Conservation (phyloP, 2,113 vertebrate genomes). For the Nannospalax galili region DNA sequence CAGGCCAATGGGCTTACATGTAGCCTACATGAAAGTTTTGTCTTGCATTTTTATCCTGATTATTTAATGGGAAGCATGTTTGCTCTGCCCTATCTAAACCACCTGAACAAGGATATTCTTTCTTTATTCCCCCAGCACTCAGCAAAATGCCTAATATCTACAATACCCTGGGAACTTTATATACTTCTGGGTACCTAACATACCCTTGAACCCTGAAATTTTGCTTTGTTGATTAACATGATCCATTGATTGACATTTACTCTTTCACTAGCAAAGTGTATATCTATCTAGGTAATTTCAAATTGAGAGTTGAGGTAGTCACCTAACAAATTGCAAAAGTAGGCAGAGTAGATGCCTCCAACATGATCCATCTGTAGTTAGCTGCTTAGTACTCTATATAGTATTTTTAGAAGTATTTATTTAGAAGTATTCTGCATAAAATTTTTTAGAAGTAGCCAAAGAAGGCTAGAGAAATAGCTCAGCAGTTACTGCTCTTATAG, state of each 20-base stretch:
- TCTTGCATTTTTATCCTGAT: neutral
- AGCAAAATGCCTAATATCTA: neutral
- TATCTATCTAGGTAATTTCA: neutral
- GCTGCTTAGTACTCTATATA: neutral
- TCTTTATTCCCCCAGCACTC: neutral
- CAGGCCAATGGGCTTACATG: neutral
- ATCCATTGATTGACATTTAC: neutral
- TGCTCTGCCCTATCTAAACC: neutral
- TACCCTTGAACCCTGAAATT: neutral
- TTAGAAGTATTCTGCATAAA: neutral
- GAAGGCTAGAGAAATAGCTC: too few relatives aligned
- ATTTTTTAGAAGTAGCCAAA: slow-evolving; percentile 25
- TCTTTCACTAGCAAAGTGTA: neutral
- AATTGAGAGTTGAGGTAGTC: neutral
- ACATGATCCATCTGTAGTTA: neutral
- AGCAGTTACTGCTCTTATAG: too few relatives aligned
- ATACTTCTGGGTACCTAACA: neutral
- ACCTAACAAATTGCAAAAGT: slow-evolving; percentile 5
- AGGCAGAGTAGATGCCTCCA: neutral
- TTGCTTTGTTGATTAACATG: neutral
- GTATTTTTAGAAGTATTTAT: too few relatives aligned
- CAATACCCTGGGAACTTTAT: neutral
- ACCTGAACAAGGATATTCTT: neutral
- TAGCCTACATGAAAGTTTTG: neutral
- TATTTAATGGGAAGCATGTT: neutral